Evolutionary conservation across 23 tunicate genomes (phyloP).

Genomic region (Halocynthia aurantium): DNA sequence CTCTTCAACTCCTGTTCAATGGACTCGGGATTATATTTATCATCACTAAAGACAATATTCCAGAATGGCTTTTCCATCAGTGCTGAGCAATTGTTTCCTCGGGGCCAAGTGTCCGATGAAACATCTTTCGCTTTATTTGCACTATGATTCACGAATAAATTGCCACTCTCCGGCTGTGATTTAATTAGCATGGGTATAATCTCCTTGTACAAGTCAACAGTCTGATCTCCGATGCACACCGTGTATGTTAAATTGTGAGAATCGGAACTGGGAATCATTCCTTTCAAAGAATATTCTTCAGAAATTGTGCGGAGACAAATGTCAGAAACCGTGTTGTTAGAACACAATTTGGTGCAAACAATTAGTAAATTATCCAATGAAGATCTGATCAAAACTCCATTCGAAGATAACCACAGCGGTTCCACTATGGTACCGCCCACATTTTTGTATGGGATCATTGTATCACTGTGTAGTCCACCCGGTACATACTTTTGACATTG

Average conservation of each 20-base stretch:
- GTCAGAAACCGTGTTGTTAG: slow-evolving; percentile 2
- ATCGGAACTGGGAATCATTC: no score
- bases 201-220: slow-evolving; percentile 15
- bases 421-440: slow-evolving; percentile 51
- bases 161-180: neutral
- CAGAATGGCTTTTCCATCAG: slow-evolving; percentile 55
- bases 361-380: slow-evolving; percentile 27
- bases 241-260: slow-evolving; percentile 21
- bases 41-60: slow-evolving; percentile 22
- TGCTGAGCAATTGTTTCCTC: slow-evolving; percentile 1
- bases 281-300: neutral
- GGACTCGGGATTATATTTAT: neutral
- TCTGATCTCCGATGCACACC: slow-evolving; percentile 29
- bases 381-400: slow-evolving; percentile 34
- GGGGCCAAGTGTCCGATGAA: neutral
- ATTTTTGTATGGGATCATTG: slow-evolving; percentile 15
- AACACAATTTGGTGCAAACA: slow-evolving; percentile 17
- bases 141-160: no score
- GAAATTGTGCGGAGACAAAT: slow-evolving; percentile 29
- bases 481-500: slow-evolving; percentile 33
- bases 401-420: slow-evolving; percentile 51
- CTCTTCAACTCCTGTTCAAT: slow-evolving; percentile 6
- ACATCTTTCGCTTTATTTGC: neutral
- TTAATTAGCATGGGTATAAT: slow-evolving; percentile 20
- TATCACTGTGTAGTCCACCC: slow-evolving; percentile 18